These are phyloP conservation scores for Neofelis nebulosa DNA, from an alignment of 2,113 vertebrate genomes.

Conservation along the genomic window DNA sequence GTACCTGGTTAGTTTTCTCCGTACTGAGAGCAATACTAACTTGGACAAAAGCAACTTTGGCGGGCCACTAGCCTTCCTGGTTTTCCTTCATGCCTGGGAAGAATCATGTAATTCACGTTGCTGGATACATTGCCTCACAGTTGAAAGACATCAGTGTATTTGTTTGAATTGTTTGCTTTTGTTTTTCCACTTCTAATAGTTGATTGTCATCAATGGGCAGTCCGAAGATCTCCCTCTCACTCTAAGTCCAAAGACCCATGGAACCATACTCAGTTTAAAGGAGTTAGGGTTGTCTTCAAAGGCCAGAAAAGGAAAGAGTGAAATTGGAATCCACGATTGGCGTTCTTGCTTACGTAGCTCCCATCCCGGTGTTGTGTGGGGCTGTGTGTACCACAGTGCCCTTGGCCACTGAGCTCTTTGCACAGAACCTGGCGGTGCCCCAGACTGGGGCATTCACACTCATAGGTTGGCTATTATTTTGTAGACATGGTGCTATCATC, in stretches of 20 bases:
- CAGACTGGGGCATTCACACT: not conserved
- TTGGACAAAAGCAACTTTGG: not conserved
- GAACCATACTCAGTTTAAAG: not conserved
- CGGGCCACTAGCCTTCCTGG: fast-evolving
- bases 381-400: fast-evolving
- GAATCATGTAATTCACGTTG: not conserved
- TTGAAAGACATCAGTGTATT: not conserved
- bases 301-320: not conserved
- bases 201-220: not conserved
- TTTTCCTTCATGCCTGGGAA: not conserved
- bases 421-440: fast-evolving
- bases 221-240: not conserved
- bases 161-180: not conserved
- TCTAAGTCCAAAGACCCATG: not conserved
- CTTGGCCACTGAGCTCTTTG: not conserved
- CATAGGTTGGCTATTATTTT: not conserved
- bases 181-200: not conserved
- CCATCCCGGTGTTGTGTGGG: too few relatives aligned
- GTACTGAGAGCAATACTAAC: not conserved
- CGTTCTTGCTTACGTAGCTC: not conserved
- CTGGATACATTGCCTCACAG: not conserved
- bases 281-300: not conserved
- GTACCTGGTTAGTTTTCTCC: not conserved
- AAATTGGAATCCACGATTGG: not conserved
- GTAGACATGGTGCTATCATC: fast-evolving